phyloP scores from a whole-genome alignment of 2,888 invertebrate species.

The Ligdia adustata region DNA sequence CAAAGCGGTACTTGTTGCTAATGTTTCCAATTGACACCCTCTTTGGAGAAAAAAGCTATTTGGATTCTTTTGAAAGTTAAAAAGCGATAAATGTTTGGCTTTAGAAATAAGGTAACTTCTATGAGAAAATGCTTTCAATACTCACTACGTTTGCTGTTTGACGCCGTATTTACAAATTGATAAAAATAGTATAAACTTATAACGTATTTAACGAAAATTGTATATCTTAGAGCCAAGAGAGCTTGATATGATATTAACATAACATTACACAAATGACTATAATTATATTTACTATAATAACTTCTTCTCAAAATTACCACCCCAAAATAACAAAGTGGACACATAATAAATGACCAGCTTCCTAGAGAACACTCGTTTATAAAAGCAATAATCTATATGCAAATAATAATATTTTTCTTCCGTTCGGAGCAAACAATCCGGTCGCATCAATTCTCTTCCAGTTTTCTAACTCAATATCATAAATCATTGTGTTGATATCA shows the following conservation, averaged over 20 bases:
- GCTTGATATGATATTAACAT: background rate
- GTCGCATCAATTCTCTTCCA: constrained; percentile 22
- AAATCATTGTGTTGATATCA: constrained; percentile 45
- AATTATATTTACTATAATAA: too few species aligned
- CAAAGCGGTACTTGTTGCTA: constrained; percentile 23
- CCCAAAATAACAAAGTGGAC: background rate
- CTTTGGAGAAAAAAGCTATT: background rate
- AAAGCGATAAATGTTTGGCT: background rate
- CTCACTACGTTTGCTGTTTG: background rate
- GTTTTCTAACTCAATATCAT: constrained; percentile 35
- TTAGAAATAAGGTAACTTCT: background rate
- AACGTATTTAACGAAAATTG: background rate
- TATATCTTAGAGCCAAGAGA: background rate
- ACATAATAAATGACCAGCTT: background rate
- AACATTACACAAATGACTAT: background rate
- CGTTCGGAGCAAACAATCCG: constrained; percentile 14
- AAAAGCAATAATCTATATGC: constrained; percentile 11
- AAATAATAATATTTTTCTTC: constrained; percentile 13
- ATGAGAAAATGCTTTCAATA: background rate
- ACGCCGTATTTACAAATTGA: too few species aligned
- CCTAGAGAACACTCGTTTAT: background rate
- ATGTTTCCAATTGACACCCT: constrained; percentile 21
- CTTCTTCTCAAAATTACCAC: background rate
- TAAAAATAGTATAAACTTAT: too few species aligned
- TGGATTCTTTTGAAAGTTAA: background rate